Conservation (phyloP, 2,113 vertebrate genomes). For the Capreolus pygargus region DNA sequence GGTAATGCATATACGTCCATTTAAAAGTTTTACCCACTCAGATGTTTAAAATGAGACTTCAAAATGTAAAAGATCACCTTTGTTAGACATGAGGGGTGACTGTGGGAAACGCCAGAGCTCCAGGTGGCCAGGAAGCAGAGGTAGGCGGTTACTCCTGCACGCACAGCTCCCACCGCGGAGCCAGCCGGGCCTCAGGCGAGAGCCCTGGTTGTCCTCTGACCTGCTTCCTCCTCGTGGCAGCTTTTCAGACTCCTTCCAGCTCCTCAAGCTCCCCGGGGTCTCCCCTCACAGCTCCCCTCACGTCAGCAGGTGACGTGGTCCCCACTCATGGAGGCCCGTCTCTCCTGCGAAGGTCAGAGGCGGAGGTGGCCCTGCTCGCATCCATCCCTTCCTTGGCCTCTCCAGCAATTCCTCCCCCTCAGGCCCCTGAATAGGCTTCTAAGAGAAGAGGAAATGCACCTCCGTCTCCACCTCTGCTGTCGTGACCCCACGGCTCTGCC, state of each 20-base stretch:
- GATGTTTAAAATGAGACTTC: not conserved
- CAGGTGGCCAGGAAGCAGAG: not conserved
- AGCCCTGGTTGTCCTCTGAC: not conserved
- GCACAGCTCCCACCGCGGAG: rapidly evolving
- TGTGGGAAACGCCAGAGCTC: not conserved
- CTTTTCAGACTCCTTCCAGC: not conserved
- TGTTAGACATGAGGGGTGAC: not conserved
- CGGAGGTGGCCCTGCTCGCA: not conserved
- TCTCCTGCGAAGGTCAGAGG: not conserved
- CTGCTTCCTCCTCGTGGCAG: not conserved
- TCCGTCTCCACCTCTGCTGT: not conserved
- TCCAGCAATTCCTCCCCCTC: not conserved
- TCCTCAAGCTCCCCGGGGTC: not conserved
- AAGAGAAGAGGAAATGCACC: not conserved
- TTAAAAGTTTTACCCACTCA: not conserved
- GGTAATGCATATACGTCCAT: not conserved
- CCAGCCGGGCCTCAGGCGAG: rapidly evolving
- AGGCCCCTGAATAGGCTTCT: not conserved
- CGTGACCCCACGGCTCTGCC: not conserved
- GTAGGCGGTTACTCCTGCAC: not conserved
- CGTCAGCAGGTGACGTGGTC: rapidly evolving
- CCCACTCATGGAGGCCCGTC: rapidly evolving
- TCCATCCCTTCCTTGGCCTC: too few species aligned
- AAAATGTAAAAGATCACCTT: not conserved
- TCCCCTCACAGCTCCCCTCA: not conserved